Base-by-base conservation (phyloP, 2,888 invertebrate species). In the Holacanthella duospinosa region DNA sequence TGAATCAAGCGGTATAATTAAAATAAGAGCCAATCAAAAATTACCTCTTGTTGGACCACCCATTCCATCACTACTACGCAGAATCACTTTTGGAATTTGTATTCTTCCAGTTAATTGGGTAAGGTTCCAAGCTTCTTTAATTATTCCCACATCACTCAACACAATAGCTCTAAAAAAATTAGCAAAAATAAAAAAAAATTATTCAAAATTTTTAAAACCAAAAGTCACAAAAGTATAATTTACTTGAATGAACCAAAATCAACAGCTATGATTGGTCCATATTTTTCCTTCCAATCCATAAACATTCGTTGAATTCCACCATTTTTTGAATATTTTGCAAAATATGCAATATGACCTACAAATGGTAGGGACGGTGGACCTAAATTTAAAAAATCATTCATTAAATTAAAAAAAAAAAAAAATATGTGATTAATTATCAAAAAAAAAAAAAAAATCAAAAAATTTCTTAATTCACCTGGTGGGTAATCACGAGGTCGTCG, bases 191-290 rank as follows among this genome's bases (percentile, higher is more conserved):
- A 36, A 36, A 9, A 6, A 36, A 36, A 36, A 36, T 36, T 36
- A 48, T 48, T 36, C 36, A 36, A 36, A 21, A 21, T 9, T 48
- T 48, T 48, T 16, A 21, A 9, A n/a, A 21, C n/a, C 19, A 48
- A 48, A 4, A 48, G 48, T 36, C 36, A 36, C 6, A 36, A 36
- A 36, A 12, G 36, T 6, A 6, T 12, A 48, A 9, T 21, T 48
- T 48, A 48, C 48, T 48, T 48, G 48, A 48, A 48, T 48, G 48
- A 9, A 48, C 48, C 48, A 48, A 48, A 48, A 21, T 48, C 48
- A 21, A 48, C 48, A 4, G 48, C 12, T n/a, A 48, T 9, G 48
- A 48, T 48, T 21, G 48, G 48, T 48, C 48, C 48, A 48, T 48
- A 48, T 48, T 48, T 9, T 21, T 48, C 21, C 4, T 48, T 48